Percentiles rank a stretch among this genome's conserved stretches.
Evolutionary conservation across 2,888 invertebrate genomes (phyloP).

Genomic region (Exephanes ischioxanthus): DNA sequence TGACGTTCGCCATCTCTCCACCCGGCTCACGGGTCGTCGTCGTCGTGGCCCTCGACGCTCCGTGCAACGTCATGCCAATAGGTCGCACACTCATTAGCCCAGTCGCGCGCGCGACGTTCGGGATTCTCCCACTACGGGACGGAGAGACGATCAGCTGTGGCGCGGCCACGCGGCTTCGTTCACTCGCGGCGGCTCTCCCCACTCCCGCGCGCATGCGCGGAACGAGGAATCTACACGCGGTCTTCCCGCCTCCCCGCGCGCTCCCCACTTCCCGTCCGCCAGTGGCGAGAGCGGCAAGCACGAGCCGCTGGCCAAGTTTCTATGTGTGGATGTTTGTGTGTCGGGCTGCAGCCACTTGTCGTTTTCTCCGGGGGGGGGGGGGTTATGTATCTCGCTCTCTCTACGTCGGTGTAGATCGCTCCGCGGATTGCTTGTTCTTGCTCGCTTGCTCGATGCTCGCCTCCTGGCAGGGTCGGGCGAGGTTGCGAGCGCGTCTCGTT

Average conservation of each 20-base stretch:
- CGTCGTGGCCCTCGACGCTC: conserved; percentile 66
- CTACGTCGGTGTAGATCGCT: conserved; percentile 38
- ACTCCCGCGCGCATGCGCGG: conserved; percentile 65
- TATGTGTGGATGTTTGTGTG: conserved; percentile 15
- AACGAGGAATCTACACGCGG: conserved; percentile 67
- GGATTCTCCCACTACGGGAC: conserved; percentile 86
- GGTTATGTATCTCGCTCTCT: too few species aligned
- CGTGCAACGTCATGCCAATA: conserved; percentile 79
- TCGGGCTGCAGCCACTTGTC: conserved; percentile 64
- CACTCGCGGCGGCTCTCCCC: conserved; percentile 78
- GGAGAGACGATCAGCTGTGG: conserved; percentile 86
- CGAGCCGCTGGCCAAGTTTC: conserved; percentile 16
- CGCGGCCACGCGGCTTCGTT: conserved; percentile 79
- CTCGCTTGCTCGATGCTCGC: conserved; percentile 24
- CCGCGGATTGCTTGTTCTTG: conserved; percentile 12
- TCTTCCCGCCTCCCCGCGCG: conserved; percentile 10
- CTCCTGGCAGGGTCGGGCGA: conserved; percentile 66
- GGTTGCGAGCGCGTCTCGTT: conserved; percentile 62
- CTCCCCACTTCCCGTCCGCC: conserved; percentile 26
- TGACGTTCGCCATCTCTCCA: conserved; percentile 20
- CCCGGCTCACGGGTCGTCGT: conserved; percentile 44
- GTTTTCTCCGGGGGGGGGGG: conserved; percentile 27
- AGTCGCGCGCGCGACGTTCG: conserved; percentile 81
- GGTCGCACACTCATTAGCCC: conserved; percentile 84
- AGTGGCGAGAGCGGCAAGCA: conserved; percentile 27